These are phyloP conservation scores for Drosophila kokeensis DNA, from an alignment of 2,888 invertebrate species.

Conservation along the genomic window DNA sequence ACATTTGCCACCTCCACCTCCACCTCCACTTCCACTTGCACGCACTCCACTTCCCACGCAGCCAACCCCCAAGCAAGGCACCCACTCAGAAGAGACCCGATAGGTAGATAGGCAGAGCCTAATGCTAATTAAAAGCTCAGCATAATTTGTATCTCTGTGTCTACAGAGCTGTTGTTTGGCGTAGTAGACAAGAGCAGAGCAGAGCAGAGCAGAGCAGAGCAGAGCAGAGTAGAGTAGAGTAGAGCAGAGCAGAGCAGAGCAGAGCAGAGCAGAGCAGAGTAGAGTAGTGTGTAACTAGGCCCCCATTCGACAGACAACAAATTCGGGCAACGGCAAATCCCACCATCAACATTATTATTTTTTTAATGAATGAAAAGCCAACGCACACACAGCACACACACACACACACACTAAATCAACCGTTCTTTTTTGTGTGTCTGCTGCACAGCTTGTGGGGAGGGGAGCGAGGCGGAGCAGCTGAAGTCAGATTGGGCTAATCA, in stretches of 20 bases:
- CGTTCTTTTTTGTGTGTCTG: slow-evolving; percentile 30
- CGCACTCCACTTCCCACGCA: neutral
- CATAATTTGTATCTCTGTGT: slow-evolving; percentile 49
- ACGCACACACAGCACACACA: slow-evolving; percentile 41
- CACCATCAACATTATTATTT: slow-evolving; percentile 32
- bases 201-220: neutral
- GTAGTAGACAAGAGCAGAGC: neutral
- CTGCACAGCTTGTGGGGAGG: neutral
- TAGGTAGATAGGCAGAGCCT: neutral
- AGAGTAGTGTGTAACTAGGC: slow-evolving; percentile 21
- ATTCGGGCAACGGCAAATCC: slow-evolving; percentile 56
- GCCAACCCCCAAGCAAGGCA: neutral
- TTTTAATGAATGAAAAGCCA: slow-evolving; percentile 73
- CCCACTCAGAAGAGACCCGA: neutral
- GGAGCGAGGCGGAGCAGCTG: neutral
- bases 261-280: neutral
- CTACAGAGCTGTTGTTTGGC: slow-evolving; percentile 25
- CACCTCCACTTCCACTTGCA: neutral
- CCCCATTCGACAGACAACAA: slow-evolving; percentile 32
- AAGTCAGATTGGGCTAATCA: slow-evolving; percentile 56
- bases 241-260: too few relatives aligned
- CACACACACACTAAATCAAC: slow-evolving; percentile 27
- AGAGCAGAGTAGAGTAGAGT: slow-evolving; percentile 1
- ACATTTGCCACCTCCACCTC: slow-evolving; percentile 9
- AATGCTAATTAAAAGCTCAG: slow-evolving; percentile 66